Percentiles rank a stretch among this genome's conserved stretches.
These are phyloP conservation scores for Harpagifer antarcticus DNA, from an alignment of 2,797 vertebrate genomes.

Conservation along the genomic window DNA sequence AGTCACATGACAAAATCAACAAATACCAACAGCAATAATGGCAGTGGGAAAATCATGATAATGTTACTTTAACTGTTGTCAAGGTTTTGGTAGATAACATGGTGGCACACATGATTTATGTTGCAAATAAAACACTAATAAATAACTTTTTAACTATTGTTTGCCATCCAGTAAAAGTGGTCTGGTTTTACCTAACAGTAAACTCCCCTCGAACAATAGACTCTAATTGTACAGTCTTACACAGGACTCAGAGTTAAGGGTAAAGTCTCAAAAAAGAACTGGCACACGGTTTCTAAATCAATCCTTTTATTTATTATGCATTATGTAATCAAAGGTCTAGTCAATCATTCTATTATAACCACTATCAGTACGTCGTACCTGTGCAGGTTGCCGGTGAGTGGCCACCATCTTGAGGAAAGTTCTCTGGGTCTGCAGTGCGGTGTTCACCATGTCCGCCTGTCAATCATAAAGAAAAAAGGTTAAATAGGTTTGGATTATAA, in stretches of 20 bases:
- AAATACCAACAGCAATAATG: not conserved
- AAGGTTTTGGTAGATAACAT: not conserved
- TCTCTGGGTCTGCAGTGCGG: constrained; percentile 91
- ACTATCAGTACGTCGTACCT: constrained; percentile 82
- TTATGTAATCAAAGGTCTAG: not conserved
- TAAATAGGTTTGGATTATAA: constrained; percentile 13
- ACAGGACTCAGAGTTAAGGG: not conserved
- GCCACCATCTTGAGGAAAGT: constrained; percentile 90
- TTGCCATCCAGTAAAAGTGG: not conserved
- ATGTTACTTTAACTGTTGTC: not conserved
- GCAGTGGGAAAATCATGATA: not conserved
- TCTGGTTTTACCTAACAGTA: not conserved
- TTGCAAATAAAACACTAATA: not conserved
- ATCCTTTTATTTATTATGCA: not conserved
- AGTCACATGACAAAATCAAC: constrained; percentile 17
- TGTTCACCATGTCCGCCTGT: constrained; percentile 94
- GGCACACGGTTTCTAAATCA: not conserved
- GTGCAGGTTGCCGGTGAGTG: constrained; percentile 90
- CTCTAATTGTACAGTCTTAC: not conserved
- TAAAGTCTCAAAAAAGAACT: not conserved
- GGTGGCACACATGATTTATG: not conserved
- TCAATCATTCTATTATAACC: not conserved
- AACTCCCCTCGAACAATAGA: not conserved
- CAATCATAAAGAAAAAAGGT: constrained; percentile 47
- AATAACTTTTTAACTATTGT: not conserved